Conservation (phyloP, 2,888 invertebrate genomes). For the Tigriopus californicus region DNA sequence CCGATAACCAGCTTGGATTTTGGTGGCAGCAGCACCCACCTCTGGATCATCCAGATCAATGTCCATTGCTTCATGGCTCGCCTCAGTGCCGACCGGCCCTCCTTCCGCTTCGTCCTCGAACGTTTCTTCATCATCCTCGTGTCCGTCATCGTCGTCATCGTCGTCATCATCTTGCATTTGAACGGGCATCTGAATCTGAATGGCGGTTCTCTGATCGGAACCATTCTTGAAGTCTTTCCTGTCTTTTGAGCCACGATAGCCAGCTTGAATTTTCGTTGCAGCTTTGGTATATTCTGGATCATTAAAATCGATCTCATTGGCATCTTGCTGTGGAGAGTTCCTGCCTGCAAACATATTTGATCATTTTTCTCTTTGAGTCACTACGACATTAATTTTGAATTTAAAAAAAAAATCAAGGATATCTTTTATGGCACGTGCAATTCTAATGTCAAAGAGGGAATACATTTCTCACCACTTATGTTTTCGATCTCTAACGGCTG, state of each 20-base stretch:
- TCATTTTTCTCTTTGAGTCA: no score
- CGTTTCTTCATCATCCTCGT: background rate
- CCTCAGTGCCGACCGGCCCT: background rate
- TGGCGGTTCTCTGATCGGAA: background rate
- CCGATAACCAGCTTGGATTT: constrained; percentile 11
- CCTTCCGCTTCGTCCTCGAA: background rate
- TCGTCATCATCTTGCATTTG: background rate
- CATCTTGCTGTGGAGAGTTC: background rate
- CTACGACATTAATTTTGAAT: no score
- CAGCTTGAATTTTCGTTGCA: constrained; percentile 12
- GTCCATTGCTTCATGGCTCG: background rate
- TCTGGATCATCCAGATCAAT: constrained; percentile 11
- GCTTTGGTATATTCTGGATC: background rate
- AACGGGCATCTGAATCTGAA: background rate
- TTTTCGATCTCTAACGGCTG: no score
- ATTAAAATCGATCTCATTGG: background rate
- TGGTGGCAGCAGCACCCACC: background rate
- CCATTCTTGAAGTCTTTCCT: background rate
- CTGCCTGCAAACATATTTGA: no score
- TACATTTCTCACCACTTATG: no score
- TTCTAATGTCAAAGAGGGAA: no score
- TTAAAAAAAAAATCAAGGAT: no score
- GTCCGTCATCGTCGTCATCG: background rate
- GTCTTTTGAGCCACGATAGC: background rate
- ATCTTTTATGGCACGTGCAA: no score